Percentiles rank a stretch among this genome's conserved stretches.
Evolutionary conservation across 2,888 invertebrate species (phyloP).

Genomic region (Sesia bembeciformis): DNA sequence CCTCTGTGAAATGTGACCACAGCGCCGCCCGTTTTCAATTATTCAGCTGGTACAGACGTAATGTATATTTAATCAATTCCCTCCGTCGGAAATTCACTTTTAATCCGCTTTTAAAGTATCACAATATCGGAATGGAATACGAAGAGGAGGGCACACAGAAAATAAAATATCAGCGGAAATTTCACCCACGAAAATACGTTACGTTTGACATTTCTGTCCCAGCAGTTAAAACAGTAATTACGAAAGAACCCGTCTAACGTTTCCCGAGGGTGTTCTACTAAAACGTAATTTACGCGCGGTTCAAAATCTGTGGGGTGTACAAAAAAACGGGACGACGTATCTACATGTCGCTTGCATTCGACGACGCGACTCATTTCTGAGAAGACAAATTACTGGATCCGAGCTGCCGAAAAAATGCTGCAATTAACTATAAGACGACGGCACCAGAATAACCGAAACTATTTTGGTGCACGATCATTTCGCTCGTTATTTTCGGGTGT

Average conservation of each 20-base stretch:
- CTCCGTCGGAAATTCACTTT: constrained; percentile 11
- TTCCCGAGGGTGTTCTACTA: constrained; percentile 64
- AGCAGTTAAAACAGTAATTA: constrained; percentile 70
- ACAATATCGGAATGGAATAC: constrained; percentile 8
- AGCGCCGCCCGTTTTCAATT: constrained; percentile 35
- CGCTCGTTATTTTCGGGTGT: constrained; percentile 55
- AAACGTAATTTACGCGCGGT: constrained; percentile 66
- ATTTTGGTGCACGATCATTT: constrained; percentile 57
- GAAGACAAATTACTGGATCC: constrained; percentile 73
- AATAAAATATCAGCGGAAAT: constrained; percentile 26
- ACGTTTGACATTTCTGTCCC: constrained; percentile 64
- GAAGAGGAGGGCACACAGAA: constrained; percentile 16
- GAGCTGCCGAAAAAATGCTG: constrained; percentile 63
- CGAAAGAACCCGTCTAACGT: constrained; percentile 64
- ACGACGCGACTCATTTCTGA: constrained; percentile 73
- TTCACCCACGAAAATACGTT: constrained; percentile 47
- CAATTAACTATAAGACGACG: constrained; percentile 59
- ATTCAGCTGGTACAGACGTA: constrained; percentile 26
- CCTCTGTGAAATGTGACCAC: constrained; percentile 32
- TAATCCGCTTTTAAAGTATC: constrained; percentile 9
- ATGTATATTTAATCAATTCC: constrained; percentile 26
- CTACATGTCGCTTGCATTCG: constrained; percentile 67
- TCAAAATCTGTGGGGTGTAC: constrained; percentile 54
- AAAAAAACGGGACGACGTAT: constrained; percentile 37
- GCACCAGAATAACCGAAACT: constrained; percentile 53